phyloP scores from a whole-genome alignment of 2,113 vertebrate species.

The Zapus hudsonius region DNA sequence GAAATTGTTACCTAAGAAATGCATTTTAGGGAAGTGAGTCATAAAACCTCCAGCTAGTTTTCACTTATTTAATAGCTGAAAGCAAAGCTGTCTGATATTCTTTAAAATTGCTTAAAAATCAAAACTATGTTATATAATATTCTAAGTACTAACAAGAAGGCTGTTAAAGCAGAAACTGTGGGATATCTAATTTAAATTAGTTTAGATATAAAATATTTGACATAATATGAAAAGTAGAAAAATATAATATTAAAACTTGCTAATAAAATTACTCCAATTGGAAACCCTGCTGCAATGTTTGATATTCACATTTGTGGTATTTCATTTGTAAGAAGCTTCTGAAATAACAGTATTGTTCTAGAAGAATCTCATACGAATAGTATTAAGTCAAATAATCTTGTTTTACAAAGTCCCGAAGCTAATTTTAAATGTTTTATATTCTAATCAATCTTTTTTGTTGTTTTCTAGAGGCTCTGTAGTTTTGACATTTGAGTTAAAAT shows the following conservation, averaged over 20 bases:
- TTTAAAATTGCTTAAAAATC: slow-evolving; percentile 20
- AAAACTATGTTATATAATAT: background rate
- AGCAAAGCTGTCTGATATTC: background rate
- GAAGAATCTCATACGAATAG: background rate
- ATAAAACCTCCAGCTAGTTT: background rate
- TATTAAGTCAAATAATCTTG: background rate
- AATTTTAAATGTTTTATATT: background rate
- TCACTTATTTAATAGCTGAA: background rate
- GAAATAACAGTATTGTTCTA: background rate
- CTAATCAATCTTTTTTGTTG: background rate
- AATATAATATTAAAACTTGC: background rate
- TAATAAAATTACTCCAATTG: background rate
- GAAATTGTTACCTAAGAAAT: background rate
- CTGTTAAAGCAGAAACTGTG: background rate
- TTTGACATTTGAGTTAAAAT: background rate
- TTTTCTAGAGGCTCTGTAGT: background rate
- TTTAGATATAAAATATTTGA: background rate
- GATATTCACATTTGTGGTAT: background rate
- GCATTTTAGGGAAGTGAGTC: background rate
- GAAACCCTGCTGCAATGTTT: background rate
- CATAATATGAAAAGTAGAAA: background rate
- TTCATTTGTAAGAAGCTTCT: background rate
- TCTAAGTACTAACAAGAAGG: background rate
- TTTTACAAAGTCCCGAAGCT: background rate
- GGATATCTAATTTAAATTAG: background rate